Conservation (phyloP, 2,797 vertebrate genomes). For the Parambassis ranga region DNA sequence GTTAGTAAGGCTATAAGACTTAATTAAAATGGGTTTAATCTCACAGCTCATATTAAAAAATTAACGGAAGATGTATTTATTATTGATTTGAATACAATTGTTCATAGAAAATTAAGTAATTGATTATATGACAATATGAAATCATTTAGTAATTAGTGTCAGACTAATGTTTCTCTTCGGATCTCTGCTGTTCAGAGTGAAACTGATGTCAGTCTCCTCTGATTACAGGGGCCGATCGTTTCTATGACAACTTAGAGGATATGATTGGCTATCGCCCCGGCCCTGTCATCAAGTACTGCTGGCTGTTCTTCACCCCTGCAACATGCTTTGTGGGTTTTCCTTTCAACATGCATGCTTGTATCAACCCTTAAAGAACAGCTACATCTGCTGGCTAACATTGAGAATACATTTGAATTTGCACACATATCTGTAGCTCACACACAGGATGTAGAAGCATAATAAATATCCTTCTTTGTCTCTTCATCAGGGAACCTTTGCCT, state of each 20-base stretch:
- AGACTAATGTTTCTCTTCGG: neutral
- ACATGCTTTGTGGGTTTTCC: slow-evolving; percentile 83
- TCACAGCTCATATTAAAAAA: neutral
- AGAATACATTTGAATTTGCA: slow-evolving; percentile 5
- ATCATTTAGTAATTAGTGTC: no score
- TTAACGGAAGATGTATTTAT: no score
- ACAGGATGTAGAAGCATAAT: neutral
- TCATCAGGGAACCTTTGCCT: slow-evolving; percentile 90
- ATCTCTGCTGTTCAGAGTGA: neutral
- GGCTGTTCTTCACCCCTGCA: slow-evolving; percentile 93
- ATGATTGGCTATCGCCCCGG: slow-evolving; percentile 95
- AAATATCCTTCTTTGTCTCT: slow-evolving; percentile 14
- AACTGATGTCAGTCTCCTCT: neutral
- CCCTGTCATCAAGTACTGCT: slow-evolving; percentile 93
- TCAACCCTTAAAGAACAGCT: slow-evolving; percentile 7
- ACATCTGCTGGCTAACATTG: slow-evolving; percentile 45
- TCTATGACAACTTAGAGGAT: slow-evolving; percentile 95
- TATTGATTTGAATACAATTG: no score
- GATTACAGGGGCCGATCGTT: slow-evolving; percentile 87
- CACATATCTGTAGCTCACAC: no score
- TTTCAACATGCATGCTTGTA: neutral
- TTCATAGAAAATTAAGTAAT: no score
- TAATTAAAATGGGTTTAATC: slow-evolving; percentile 11
- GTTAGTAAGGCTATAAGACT: neutral
- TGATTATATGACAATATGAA: no score